Evolutionary conservation across 2,888 invertebrate genomes (phyloP).

Genomic region (Drosophila tanythrix): DNA sequence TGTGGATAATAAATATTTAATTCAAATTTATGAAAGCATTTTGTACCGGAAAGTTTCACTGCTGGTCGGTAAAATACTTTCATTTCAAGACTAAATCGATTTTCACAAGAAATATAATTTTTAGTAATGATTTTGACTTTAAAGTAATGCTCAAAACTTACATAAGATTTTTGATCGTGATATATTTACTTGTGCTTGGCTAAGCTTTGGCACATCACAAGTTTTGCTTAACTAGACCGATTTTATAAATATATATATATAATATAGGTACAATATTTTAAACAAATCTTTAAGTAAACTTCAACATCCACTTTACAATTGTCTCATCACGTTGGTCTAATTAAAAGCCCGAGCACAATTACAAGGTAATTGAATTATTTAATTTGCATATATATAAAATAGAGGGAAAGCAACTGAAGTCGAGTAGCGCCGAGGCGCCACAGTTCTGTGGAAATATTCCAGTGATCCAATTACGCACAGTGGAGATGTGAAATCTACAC

Average conservation of each 20-base stretch:
- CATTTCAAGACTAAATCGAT: background rate
- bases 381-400: slow-evolving; percentile 53
- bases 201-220: too few species aligned
- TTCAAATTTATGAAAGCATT: background rate
- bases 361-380: slow-evolving; percentile 59
- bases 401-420: slow-evolving; percentile 12
- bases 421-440: background rate
- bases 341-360: slow-evolving; percentile 43
- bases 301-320: background rate
- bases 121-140: background rate
- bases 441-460: slow-evolving; percentile 36
- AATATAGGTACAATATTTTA: too few species aligned
- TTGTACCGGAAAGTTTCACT: background rate
- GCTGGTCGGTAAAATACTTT: background rate
- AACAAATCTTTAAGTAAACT: background rate
- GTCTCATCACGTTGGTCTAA: slow-evolving; percentile 11
- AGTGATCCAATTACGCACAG: slow-evolving; percentile 46
- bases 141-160: background rate
- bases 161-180: background rate
- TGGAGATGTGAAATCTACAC: slow-evolving; percentile 46
- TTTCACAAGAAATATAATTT: background rate
- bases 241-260: background rate
- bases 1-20: background rate
- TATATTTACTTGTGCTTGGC: too few species aligned
- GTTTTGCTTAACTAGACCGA: background rate